Evolutionary conservation across 2,797 vertebrate genomes (phyloP).

Genomic region (Tokudaia tokunoshimensis): DNA sequence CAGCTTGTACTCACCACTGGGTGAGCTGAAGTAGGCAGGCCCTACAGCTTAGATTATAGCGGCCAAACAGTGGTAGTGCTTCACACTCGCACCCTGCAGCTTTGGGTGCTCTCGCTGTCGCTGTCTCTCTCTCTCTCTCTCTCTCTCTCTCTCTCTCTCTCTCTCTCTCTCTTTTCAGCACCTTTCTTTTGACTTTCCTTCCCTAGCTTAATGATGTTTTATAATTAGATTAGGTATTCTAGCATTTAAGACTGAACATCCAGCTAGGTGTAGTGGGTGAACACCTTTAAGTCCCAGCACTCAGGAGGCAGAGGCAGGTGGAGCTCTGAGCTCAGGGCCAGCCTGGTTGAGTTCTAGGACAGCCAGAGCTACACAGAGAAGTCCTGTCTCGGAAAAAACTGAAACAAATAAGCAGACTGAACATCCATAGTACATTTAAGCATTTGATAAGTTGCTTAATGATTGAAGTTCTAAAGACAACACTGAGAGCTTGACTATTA

Average conservation of each 20-base stretch:
- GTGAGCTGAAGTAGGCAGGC: too few relatives aligned
- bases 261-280: background rate
- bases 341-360: background rate
- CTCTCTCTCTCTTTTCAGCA: background rate
- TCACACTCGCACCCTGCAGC: background rate
- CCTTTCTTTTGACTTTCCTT: slow-evolving; percentile 6
- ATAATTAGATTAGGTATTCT: slow-evolving; percentile 13
- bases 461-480: background rate
- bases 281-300: background rate
- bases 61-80: background rate
- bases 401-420: background rate
- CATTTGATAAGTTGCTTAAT: background rate
- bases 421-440: background rate
- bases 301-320: background rate
- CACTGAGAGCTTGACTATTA: background rate
- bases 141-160: too few relatives aligned
- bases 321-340: background rate
- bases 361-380: background rate
- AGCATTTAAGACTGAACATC: background rate
- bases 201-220: background rate
- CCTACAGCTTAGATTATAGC: background rate
- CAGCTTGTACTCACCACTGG: too few relatives aligned
- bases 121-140: too few relatives aligned
- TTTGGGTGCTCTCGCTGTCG: background rate
- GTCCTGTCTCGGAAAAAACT: background rate